phyloP scores from a whole-genome alignment of 2,888 invertebrate species.

The Rhaphigaster nebulosa region DNA sequence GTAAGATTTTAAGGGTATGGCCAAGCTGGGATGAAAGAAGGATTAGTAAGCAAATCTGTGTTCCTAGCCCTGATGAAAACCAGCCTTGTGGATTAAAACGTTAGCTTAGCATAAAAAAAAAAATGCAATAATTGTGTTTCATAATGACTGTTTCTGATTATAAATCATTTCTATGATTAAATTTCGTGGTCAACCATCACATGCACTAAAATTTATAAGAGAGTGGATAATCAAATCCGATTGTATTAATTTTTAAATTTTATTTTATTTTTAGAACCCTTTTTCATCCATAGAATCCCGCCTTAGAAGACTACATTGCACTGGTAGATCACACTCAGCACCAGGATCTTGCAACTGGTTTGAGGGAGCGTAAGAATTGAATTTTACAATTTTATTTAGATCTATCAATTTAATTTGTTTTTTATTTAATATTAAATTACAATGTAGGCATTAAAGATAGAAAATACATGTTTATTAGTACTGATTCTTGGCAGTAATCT shows the following conservation, averaged over 20 bases:
- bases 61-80: neutral
- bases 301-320: constrained; percentile 72
- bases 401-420: neutral
- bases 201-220: neutral
- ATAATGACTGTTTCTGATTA: neutral
- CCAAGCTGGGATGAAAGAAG: neutral
- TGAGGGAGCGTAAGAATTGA: constrained; percentile 67
- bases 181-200: neutral
- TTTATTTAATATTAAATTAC: neutral
- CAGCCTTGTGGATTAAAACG: neutral
- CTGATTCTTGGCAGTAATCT: neutral
- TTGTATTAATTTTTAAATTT: neutral
- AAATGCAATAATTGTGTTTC: neutral
- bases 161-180: neutral
- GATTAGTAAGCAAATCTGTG: neutral
- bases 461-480: neutral
- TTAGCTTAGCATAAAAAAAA: neutral
- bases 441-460: too few relatives aligned
- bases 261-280: constrained; percentile 72
- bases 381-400: neutral
- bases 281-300: constrained; percentile 70
- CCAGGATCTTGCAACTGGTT: constrained; percentile 77
- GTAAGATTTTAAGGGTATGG: neutral
- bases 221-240: neutral
- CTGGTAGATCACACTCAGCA: constrained; percentile 83